Conservation (phyloP, 2,797 vertebrate species). For the Morus bassanus region DNA sequence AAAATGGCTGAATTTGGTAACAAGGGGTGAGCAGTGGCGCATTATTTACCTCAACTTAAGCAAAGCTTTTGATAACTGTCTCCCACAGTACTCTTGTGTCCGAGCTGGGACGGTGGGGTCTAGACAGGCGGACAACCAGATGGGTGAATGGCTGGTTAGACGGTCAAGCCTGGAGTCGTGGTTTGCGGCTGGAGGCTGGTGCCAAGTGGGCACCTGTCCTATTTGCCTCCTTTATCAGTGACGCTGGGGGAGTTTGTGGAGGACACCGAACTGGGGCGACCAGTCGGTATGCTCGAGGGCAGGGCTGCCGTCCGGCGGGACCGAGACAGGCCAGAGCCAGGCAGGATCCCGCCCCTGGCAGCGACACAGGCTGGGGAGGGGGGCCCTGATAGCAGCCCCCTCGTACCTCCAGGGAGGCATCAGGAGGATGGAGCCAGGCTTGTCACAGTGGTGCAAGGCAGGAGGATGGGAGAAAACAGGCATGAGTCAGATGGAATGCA, state of each 20-base stretch:
- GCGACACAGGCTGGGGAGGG: background rate
- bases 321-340: background rate
- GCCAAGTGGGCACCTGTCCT: background rate
- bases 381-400: background rate
- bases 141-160: background rate
- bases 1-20: background rate
- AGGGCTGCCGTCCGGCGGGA: background rate
- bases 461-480: background rate
- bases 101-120: background rate
- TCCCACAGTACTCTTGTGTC: background rate
- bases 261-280: background rate
- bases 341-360: background rate
- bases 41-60: background rate
- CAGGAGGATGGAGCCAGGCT: background rate
- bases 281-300: background rate
- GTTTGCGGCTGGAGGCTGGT: background rate
- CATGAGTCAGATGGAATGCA: background rate
- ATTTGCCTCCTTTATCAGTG: background rate
- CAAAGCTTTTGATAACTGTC: background rate
- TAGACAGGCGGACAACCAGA: background rate
- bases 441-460: background rate
- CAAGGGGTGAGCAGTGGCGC: background rate
- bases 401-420: too few relatives aligned
- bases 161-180: background rate
- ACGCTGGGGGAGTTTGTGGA: background rate